Percentiles rank a stretch among this genome's conserved stretches.
phyloP scores from a whole-genome alignment of 2,888 invertebrate species.

The Frankliniella fusca region DNA sequence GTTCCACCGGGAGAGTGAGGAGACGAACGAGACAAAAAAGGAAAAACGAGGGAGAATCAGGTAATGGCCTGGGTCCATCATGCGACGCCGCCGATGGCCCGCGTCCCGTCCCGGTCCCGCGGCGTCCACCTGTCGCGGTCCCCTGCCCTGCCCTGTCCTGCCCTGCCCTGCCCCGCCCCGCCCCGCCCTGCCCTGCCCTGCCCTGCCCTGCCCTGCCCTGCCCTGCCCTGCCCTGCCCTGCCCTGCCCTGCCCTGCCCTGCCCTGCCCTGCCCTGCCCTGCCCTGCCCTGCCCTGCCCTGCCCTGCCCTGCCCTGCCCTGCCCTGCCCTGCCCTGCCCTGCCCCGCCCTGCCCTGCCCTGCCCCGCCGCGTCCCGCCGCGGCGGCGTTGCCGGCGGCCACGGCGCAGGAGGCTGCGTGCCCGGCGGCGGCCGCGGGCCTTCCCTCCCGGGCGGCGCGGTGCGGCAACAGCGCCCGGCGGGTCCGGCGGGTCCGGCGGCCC shows the following conservation, averaged over 20 bases:
- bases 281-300: not conserved
- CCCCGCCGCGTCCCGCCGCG: not conserved
- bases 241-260: not conserved
- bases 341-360: not conserved
- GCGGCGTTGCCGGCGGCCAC: not conserved
- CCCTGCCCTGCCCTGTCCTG: no score
- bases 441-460: not conserved
- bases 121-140: no score
- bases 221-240: not conserved
- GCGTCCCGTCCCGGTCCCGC: no score
- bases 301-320: not conserved
- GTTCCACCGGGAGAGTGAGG: no score
- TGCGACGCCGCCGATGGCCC: no score
- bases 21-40: no score
- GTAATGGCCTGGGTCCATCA: no score
- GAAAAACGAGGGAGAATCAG: no score
- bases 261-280: not conserved
- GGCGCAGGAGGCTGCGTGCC: no score
- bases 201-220: not conserved
- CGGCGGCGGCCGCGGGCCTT: not conserved
- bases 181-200: not conserved
- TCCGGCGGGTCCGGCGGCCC: no score
- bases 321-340: not conserved
- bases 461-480: constrained; percentile 1
- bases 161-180: not conserved